Evolutionary conservation across 2,113 vertebrate genomes (phyloP).

Genomic region (Ornithorhynchus anatinus): DNA sequence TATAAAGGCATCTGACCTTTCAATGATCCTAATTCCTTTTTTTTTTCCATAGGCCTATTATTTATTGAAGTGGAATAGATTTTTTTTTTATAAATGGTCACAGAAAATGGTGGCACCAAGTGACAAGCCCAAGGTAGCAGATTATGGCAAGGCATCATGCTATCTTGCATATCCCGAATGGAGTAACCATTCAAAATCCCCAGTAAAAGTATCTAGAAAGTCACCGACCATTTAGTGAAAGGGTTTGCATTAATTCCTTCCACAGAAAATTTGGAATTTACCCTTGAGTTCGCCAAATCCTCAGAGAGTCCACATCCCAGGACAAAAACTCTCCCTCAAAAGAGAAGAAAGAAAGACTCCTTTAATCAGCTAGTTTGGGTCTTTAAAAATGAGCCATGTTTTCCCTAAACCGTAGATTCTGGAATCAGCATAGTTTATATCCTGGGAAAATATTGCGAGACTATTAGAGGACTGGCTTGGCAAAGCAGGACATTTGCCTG

Average conservation of each 20-base stretch:
- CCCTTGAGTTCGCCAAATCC: no score
- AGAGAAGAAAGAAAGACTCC: neutral
- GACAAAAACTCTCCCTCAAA: neutral
- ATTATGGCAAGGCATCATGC: neutral
- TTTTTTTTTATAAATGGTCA: neutral
- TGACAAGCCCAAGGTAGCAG: neutral
- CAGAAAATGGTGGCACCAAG: neutral
- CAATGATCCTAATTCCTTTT: slow-evolving; percentile 60
- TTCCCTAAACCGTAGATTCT: fast-evolving
- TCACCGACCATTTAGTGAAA: no score
- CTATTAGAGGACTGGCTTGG: no score
- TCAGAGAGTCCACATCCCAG: neutral
- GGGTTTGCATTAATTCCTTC: no score
- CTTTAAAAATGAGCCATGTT: neutral
- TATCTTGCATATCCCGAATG: neutral
- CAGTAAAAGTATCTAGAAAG: no score
- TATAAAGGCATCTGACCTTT: slow-evolving; percentile 72
- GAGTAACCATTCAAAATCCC: fast-evolving
- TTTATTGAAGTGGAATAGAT: slow-evolving; percentile 41
- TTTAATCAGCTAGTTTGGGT: neutral
- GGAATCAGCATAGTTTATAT: neutral
- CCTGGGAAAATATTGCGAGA: no score
- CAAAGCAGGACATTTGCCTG: neutral
- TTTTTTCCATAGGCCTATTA: slow-evolving; percentile 8
- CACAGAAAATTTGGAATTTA: no score